These are phyloP conservation scores for Nowickia ferox DNA, from an alignment of 2,888 invertebrate species.

Conservation along the genomic window DNA sequence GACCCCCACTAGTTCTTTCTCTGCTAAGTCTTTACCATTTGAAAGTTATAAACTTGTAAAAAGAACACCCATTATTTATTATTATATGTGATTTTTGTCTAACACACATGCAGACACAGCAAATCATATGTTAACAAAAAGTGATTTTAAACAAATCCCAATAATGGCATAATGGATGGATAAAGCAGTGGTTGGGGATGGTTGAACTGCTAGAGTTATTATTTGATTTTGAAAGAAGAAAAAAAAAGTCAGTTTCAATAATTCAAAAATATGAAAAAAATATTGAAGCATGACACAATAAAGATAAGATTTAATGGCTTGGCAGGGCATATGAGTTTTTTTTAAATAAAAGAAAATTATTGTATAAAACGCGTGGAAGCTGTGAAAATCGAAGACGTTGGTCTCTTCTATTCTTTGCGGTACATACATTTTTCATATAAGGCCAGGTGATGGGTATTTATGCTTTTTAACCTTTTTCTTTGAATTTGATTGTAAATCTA, in stretches of 20 bases:
- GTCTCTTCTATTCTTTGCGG: background rate
- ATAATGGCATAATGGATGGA: slow-evolving; percentile 1
- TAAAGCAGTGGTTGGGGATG: slow-evolving; percentile 1
- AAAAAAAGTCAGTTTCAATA: slow-evolving; percentile 73
- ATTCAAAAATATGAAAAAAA: slow-evolving; percentile 66
- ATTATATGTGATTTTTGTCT: background rate
- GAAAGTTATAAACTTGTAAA: too few species aligned
- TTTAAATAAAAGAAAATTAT: slow-evolving; percentile 4
- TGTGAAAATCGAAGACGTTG: slow-evolving; percentile 69
- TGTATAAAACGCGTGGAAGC: background rate
- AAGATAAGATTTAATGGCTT: slow-evolving; percentile 59
- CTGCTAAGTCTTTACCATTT: too few species aligned
- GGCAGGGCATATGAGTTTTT: background rate
- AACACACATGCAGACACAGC: background rate
- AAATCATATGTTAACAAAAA: slow-evolving; percentile 62
- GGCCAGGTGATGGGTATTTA: too few species aligned
- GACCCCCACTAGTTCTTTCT: too few species aligned
- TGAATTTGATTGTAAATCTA: too few species aligned
- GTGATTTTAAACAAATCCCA: slow-evolving; percentile 59
- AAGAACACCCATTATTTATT: background rate
- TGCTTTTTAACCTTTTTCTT: too few species aligned
- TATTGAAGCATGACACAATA: slow-evolving; percentile 70
- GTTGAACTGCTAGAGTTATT: slow-evolving; percentile 30
- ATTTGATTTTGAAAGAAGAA: slow-evolving; percentile 26
- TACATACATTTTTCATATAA: too few species aligned